These are phyloP conservation scores for Pangasius mekongensis DNA, from an alignment of 2,797 vertebrate species.

Conservation along the genomic window DNA sequence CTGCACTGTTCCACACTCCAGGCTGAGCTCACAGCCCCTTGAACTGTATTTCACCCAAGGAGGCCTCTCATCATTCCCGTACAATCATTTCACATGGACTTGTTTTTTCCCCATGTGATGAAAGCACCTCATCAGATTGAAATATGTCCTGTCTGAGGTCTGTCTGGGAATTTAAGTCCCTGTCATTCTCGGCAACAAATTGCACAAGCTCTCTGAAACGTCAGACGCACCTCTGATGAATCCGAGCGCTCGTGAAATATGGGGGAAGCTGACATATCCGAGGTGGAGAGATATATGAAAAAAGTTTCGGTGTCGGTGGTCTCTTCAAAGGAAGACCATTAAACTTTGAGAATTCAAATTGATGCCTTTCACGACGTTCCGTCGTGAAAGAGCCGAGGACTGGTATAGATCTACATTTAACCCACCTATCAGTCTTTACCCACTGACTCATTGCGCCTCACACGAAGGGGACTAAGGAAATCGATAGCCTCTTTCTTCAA, in stretches of 20 bases:
- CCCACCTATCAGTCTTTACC: conserved; percentile 43
- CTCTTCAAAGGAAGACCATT: conserved; percentile 41
- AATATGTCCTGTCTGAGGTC: conserved; percentile 51
- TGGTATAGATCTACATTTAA: conserved; percentile 48
- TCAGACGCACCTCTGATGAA: conserved; percentile 49
- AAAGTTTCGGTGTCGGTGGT: conserved; percentile 34
- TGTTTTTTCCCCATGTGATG: conserved; percentile 39
- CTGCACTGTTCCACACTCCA: conserved; percentile 15
- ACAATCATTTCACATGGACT: conserved; percentile 38
- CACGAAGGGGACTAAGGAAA: conserved; percentile 48
- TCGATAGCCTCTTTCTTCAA: conserved; percentile 61
- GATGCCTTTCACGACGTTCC: conserved; percentile 30
- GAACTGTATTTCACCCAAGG: conserved; percentile 37
- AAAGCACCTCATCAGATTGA: conserved; percentile 48
- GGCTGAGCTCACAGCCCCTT: conserved; percentile 16
- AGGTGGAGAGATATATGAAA: conserved; percentile 17
- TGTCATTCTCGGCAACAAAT: conserved; percentile 50
- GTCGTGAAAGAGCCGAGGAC: conserved; percentile 36
- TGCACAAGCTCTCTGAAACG: conserved; percentile 43
- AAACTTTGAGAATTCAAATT: conserved; percentile 45
- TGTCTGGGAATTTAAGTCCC: conserved; percentile 51
- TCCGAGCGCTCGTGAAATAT: conserved; percentile 33
- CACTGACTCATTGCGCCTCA: conserved; percentile 51
- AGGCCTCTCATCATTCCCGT: conserved; percentile 6
- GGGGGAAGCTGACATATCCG: conserved; percentile 3